Conservation (phyloP, 2,113 vertebrate species). For the Coryphaenoides rupestris region DNA sequence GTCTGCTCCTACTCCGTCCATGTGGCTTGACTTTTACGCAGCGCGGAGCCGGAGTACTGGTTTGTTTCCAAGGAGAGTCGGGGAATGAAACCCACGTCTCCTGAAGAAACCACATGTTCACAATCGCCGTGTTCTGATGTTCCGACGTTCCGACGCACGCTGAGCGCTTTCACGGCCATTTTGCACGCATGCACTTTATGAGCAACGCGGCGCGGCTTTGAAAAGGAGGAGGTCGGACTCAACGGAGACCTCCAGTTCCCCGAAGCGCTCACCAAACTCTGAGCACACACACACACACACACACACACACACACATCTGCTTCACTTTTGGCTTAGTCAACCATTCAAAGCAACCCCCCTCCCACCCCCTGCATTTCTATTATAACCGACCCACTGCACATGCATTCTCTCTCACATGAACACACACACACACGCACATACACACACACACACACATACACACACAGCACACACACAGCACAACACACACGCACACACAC, state of each 20-base stretch:
- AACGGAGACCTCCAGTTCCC: conserved; percentile 2
- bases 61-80: no score
- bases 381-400: no score
- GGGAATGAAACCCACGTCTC: no score
- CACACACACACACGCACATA: no score
- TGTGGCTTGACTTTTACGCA: no score
- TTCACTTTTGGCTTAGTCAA: background rate
- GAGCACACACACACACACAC: background rate
- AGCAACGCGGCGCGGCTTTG: conserved; percentile 26
- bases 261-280: background rate
- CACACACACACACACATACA: no score
- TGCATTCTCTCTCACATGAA: no score
- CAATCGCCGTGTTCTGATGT: conserved; percentile 23
- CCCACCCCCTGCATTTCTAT: no score
- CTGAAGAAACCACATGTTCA: conserved; percentile 4
- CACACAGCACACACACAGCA: no score
- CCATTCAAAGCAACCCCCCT: background rate
- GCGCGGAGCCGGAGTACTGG: no score
- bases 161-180: conserved; percentile 36
- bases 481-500: no score
- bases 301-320: background rate
- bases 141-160: conserved; percentile 29
- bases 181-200: conserved; percentile 45
- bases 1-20: no score
- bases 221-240: conserved; percentile 8